Conservation (phyloP, 2,113 vertebrate species). For the Lonchura striata region DNA sequence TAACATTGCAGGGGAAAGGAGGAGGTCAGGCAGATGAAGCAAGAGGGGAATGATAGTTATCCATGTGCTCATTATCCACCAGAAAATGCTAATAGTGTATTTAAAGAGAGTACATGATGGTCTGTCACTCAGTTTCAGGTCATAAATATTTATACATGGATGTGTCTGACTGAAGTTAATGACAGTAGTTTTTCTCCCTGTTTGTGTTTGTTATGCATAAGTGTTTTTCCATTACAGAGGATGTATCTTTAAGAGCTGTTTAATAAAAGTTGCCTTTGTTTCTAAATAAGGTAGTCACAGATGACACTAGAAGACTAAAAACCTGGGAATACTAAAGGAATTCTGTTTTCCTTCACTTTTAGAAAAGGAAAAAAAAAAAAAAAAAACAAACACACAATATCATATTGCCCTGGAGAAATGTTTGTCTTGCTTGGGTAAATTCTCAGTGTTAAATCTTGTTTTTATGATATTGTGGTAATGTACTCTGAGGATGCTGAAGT, state of each 20-base stretch:
- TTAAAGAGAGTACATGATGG: not conserved
- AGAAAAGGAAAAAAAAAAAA: not conserved
- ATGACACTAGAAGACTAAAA: not conserved
- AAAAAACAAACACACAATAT: not conserved
- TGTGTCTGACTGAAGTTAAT: not conserved
- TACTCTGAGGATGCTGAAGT: conserved; percentile 5
- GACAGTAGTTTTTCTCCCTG: not conserved
- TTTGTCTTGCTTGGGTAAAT: conserved; percentile 45
- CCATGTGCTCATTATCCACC: not conserved
- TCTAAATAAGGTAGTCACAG: not conserved
- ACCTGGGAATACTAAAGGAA: not conserved
- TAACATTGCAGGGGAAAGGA: not conserved
- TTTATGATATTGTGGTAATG: not conserved
- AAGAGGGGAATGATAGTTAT: not conserved
- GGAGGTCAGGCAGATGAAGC: not conserved
- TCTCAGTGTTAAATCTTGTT: conserved; percentile 12
- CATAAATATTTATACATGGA: not conserved
- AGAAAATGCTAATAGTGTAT: not conserved
- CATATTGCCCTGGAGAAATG: not conserved
- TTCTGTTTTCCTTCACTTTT: not conserved
- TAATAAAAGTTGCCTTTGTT: not conserved
- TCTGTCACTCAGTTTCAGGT: not conserved
- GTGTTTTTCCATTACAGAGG: not conserved
- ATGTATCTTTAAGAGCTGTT: not conserved
- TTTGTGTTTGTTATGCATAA: not conserved